These are phyloP conservation scores for Menidia menidia DNA, from an alignment of 2,797 vertebrate genomes.

Conservation along the genomic window DNA sequence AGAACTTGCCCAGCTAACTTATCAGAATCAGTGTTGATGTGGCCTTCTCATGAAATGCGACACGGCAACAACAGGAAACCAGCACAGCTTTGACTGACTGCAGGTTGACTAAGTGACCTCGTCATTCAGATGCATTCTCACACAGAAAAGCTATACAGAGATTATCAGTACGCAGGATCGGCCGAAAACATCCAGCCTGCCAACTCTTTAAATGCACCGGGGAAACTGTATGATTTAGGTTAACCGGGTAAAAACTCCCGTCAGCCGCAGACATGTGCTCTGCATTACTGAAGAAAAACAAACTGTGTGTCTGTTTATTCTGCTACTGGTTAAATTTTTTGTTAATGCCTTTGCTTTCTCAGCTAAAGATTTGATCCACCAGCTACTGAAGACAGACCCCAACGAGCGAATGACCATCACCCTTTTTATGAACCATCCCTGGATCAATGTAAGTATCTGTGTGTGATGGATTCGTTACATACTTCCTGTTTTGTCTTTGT, in stretches of 20 bases:
- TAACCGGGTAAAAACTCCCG: too few species aligned
- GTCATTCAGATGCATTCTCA: not conserved
- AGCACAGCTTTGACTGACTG: not conserved
- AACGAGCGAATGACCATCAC: constrained; percentile 95
- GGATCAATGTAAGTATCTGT: constrained; percentile 92
- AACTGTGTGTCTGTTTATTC: not conserved
- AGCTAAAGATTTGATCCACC: constrained; percentile 95
- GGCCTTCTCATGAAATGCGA: constrained; percentile 1
- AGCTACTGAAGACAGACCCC: constrained; percentile 95
- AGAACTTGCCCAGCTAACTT: too few species aligned
- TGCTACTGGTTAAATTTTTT: not conserved
- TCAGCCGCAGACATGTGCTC: too few species aligned
- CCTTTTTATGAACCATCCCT: constrained; percentile 96
- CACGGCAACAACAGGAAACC: constrained; percentile 22
- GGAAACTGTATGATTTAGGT: too few species aligned
- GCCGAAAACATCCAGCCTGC: not conserved
- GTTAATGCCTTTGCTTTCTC: constrained; percentile 31
- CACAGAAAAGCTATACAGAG: constrained; percentile 1
- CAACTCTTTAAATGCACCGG: too few species aligned
- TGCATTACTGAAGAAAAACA: too few species aligned
- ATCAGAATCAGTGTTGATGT: not conserved
- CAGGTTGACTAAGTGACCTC: constrained; percentile 7
- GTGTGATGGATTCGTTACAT: not conserved
- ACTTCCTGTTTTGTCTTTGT: not conserved
- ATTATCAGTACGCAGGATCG: not conserved